phyloP scores from a whole-genome alignment of 2,797 vertebrate genomes.

The Potorous gilbertii region DNA sequence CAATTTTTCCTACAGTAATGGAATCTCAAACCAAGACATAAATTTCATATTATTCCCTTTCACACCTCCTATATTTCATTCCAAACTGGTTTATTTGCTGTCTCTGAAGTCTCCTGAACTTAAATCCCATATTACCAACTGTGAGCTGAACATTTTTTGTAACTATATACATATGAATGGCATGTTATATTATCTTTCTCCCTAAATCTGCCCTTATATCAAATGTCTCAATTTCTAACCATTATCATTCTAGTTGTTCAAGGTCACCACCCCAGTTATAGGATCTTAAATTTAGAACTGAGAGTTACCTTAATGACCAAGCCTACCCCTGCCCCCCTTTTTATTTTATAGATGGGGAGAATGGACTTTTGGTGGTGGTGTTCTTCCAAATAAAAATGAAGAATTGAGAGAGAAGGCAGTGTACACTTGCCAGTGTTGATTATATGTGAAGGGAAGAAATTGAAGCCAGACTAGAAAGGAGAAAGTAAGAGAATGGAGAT shows the following conservation, averaged over 20 bases:
- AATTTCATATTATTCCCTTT: not conserved
- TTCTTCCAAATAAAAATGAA: not conserved
- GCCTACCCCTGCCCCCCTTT: fast-evolving
- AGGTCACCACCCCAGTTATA: not conserved
- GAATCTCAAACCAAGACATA: not conserved
- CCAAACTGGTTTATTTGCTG: not conserved
- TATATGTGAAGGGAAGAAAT: no score
- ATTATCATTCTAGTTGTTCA: not conserved
- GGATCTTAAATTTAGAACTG: not conserved
- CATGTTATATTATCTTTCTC: not conserved
- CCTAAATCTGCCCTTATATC: not conserved
- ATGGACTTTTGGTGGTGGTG: not conserved
- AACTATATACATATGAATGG: not conserved
- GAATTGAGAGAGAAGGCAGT: no score
- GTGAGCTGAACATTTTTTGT: no score
- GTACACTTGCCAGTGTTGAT: no score
- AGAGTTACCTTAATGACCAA: not conserved
- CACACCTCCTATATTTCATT: not conserved
- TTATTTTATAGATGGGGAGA: not conserved
- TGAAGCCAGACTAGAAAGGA: no score
- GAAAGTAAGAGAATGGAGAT: no score
- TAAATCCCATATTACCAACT: not conserved
- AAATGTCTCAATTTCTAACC: not conserved
- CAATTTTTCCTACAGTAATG: not conserved
- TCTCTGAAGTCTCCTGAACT: not conserved